phyloP scores from a whole-genome alignment of 2,888 invertebrate species.

The Lasioglossum calceatum region DNA sequence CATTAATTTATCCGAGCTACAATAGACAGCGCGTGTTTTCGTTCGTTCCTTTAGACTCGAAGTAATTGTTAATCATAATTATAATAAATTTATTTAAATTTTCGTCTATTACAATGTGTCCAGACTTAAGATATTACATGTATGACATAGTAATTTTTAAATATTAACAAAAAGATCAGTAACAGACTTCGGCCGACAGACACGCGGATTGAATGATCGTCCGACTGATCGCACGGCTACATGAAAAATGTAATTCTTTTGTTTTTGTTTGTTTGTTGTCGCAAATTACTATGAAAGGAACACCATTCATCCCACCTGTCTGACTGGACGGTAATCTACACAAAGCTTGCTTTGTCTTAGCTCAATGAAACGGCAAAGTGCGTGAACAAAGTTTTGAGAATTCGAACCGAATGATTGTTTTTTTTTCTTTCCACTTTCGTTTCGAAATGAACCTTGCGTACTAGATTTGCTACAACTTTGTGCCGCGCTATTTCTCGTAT shows the following conservation, averaged over 20 bases:
- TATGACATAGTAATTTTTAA: slow-evolving; percentile 64
- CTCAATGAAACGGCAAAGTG: slow-evolving; percentile 34
- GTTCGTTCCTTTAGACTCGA: slow-evolving; percentile 4
- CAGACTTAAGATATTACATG: slow-evolving; percentile 68
- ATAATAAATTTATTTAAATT: slow-evolving; percentile 77
- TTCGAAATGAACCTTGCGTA: slow-evolving; percentile 13
- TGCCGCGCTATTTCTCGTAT: slow-evolving; percentile 27
- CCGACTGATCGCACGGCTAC: background rate
- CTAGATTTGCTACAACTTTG: slow-evolving; percentile 18
- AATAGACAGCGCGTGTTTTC: slow-evolving; percentile 35
- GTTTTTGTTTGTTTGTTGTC: slow-evolving; percentile 2
- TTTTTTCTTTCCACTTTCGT: slow-evolving; percentile 10
- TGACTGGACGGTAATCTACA: slow-evolving; percentile 42
- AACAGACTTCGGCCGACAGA: slow-evolving; percentile 44
- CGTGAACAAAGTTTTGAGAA: slow-evolving; percentile 31
- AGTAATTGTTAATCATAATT: slow-evolving; percentile 40
- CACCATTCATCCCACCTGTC: slow-evolving; percentile 59
- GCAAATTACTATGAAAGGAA: slow-evolving; percentile 23
- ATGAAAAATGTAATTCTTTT: slow-evolving; percentile 11
- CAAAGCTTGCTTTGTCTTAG: slow-evolving; percentile 41
- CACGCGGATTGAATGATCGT: slow-evolving; percentile 58
- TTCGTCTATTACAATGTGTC: slow-evolving; percentile 72
- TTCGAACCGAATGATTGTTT: slow-evolving; percentile 15
- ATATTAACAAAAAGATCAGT: slow-evolving; percentile 59
- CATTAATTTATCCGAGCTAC: slow-evolving; percentile 77